These are phyloP conservation scores for Anoplopoma fimbria DNA, from an alignment of 2,113 vertebrate species.

Conservation along the genomic window DNA sequence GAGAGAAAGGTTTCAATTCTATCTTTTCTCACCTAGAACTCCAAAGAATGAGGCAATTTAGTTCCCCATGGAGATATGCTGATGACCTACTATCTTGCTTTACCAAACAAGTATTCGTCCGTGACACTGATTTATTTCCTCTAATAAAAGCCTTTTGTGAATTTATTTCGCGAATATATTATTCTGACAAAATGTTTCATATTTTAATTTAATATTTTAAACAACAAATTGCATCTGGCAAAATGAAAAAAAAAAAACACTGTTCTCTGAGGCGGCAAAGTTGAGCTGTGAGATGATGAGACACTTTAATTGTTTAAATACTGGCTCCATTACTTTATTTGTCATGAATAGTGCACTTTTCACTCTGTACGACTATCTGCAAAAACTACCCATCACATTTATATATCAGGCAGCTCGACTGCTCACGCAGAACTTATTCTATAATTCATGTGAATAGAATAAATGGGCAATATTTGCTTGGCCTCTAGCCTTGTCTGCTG, in stretches of 20 bases:
- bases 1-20: constrained; percentile 65
- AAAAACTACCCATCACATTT: constrained; percentile 64
- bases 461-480: constrained; percentile 74
- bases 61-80: constrained; percentile 51
- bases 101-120: neutral
- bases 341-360: constrained; percentile 68
- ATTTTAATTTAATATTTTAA: constrained; percentile 35
- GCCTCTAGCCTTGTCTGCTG: constrained; percentile 74
- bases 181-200: constrained; percentile 46
- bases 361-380: constrained; percentile 46
- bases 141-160: constrained; percentile 42
- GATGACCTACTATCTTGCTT: constrained; percentile 36
- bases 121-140: constrained; percentile 55
- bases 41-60: constrained; percentile 50
- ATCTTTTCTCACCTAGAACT: constrained; percentile 57
- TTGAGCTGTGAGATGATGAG: constrained; percentile 32
- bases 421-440: constrained; percentile 75
- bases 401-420: constrained; percentile 62
- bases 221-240: constrained; percentile 36
- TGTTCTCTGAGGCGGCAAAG: constrained; percentile 19
- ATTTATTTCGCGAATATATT: constrained; percentile 41
- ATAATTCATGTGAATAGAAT: constrained; percentile 78
- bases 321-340: constrained; percentile 57
- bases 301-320: constrained; percentile 71
- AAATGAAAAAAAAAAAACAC: constrained; percentile 20